Evolutionary conservation across 2,113 vertebrate species (phyloP).

Genomic region (Anhinga rufa): DNA sequence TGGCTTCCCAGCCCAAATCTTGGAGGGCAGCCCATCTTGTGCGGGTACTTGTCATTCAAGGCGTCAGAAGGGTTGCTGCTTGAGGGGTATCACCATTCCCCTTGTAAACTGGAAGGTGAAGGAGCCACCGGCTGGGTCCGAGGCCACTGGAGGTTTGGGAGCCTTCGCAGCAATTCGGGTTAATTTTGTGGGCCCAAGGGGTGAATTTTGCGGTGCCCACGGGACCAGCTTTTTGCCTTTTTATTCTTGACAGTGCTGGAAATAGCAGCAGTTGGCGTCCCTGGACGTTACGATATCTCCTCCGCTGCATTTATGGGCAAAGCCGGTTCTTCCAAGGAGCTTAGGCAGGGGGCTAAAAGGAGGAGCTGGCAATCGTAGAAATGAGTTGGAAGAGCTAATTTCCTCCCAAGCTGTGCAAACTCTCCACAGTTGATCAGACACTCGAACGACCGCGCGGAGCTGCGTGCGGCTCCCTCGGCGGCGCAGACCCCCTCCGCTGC

Average conservation of each 20-base stretch:
- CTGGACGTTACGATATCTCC: neutral
- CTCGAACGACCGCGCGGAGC: neutral
- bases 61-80: neutral
- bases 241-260: neutral
- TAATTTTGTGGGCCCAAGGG: neutral
- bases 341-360: conserved; percentile 7
- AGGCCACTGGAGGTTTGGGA: neutral
- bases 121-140: neutral
- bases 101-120: neutral
- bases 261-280: neutral
- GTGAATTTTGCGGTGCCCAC: neutral
- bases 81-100: neutral
- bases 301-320: neutral
- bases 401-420: conserved; percentile 50
- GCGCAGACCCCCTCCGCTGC: neutral
- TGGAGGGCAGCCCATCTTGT: neutral
- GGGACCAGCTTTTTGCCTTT: neutral
- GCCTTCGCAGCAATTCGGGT: neutral
- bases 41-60: neutral
- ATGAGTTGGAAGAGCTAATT: conserved; percentile 13
- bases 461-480: neutral
- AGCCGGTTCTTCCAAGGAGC: neutral
- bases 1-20: neutral
- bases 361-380: neutral
- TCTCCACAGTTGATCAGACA: neutral